Evolutionary conservation across 2,888 invertebrate genomes (phyloP), one percentile per base, ranked within the genome.

Genomic region (Philereme transversata): DNA sequence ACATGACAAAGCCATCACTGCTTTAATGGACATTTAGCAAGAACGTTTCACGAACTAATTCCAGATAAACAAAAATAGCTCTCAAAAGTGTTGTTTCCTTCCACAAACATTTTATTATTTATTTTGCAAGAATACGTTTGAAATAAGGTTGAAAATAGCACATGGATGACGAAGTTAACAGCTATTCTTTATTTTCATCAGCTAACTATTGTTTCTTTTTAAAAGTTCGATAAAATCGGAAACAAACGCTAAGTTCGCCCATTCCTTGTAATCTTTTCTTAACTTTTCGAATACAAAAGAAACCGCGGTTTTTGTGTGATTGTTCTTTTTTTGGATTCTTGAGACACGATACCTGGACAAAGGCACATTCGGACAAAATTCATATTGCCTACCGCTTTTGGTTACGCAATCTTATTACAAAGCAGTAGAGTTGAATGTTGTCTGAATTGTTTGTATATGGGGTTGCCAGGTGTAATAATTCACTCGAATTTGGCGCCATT

Each of bases 291-390:
- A 76, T 69, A 86, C 84, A 89, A 90, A 84, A 83, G 87, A 81
- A 83, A 86, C 89, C 88, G 89, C 88, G 69, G 68, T 81, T 86
- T 87, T 87, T 84, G 71, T 79, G 74, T 78, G 77, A 63, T 59
- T 73, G 71, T 72, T 75, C 76, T 79, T 77, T 84, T 83, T 83
- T 45, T 64, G 72, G 82, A 89, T 88, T 90, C 88, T 78, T 75
- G 61, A 69, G 76, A 72, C 76, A 59, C 69, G 74, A 77, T 89
- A 88, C 89, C 89, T 88, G 87, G 73, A 76, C 74, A 75, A 82
- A 81, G 76, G 78, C 76, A 35, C 68, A 69, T 70, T 78, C 35
- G 10, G n/a, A 50, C 11, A 36, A 11, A 34, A 22, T 22, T 10
- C 53, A 55, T 47, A 22, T 35, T 34, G 44, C 49, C 50, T 33